These are phyloP conservation scores for Linyphia triangularis DNA, from an alignment of 2,888 invertebrate species.

Conservation along the genomic window DNA sequence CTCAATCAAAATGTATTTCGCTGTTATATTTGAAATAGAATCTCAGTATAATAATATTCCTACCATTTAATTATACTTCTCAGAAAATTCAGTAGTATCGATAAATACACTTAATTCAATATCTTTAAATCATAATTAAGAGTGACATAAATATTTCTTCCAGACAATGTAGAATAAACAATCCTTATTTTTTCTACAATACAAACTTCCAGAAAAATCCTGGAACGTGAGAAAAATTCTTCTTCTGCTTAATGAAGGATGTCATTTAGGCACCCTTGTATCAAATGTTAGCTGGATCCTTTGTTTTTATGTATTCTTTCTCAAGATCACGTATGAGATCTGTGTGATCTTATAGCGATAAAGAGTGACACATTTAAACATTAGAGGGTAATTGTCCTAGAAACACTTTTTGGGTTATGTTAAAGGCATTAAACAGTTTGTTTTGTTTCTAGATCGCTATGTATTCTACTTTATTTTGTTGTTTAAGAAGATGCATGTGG, in stretches of 20 bases:
- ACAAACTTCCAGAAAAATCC: conserved; percentile 28
- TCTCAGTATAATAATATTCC: too few relatives aligned
- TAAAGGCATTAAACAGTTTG: conserved; percentile 7
- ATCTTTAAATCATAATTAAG: too few relatives aligned
- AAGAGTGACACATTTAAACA: conserved; percentile 13
- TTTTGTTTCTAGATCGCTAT: too few relatives aligned
- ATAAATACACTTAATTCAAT: too few relatives aligned
- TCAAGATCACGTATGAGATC: conserved; percentile 32
- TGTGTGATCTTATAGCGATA: conserved; percentile 8
- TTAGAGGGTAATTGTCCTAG: conserved; percentile 15
- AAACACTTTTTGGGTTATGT: conserved; percentile 25
- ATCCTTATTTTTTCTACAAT: too few relatives aligned
- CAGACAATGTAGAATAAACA: too few relatives aligned
- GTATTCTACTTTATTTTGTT: background rate
- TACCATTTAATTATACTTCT: too few relatives aligned
- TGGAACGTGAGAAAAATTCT: conserved; percentile 31
- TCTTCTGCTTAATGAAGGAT: conserved; percentile 45
- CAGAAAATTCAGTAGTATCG: too few relatives aligned
- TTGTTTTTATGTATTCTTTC: background rate
- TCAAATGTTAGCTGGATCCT: too few relatives aligned
- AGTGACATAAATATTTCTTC: too few relatives aligned
- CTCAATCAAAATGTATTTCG: too few relatives aligned
- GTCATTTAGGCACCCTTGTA: conserved; percentile 1
- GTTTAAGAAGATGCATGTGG: background rate
- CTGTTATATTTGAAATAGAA: too few relatives aligned